Percentiles rank a stretch among this genome's conserved stretches.
Evolutionary conservation across 2,113 vertebrate genomes (phyloP).

Genomic region (Hylia prasina): DNA sequence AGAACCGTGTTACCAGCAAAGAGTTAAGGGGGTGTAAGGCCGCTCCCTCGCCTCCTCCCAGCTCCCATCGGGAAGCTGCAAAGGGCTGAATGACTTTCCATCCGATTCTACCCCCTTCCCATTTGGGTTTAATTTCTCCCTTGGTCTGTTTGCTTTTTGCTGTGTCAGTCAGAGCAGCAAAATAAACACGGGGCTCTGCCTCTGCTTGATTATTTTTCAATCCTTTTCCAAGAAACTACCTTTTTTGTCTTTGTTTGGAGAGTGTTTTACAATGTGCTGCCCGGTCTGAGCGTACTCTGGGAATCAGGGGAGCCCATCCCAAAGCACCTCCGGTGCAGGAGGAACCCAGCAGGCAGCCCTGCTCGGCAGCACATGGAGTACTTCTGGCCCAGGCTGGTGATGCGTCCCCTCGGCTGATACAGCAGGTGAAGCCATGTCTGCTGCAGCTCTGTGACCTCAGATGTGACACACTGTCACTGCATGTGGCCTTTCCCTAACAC

Average conservation of each 20-base stretch:
- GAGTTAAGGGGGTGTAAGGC: background rate
- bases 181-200: constrained; percentile 27
- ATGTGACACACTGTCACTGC: accelerated
- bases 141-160: constrained; percentile 42
- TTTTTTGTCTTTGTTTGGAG: constrained; percentile 40
- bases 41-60: background rate
- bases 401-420: accelerated
- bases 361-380: accelerated
- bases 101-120: background rate
- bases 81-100: background rate
- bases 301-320: background rate
- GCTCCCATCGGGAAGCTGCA: background rate
- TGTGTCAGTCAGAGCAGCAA: constrained; percentile 53
- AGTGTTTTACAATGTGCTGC: constrained; percentile 3
- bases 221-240: constrained; percentile 35
- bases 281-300: background rate
- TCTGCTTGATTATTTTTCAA: constrained; percentile 46
- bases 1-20: background rate
- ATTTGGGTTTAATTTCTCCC: constrained; percentile 38
- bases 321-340: accelerated
- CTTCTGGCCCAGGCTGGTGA: accelerated
- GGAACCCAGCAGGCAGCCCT: background rate
- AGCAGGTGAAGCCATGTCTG: background rate
- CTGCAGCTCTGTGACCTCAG: accelerated
- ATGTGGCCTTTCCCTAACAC: background rate